Evolutionary conservation across 1,140 invertebrate genomes (phyloP).

Genomic region (Chelonus insularis): DNA sequence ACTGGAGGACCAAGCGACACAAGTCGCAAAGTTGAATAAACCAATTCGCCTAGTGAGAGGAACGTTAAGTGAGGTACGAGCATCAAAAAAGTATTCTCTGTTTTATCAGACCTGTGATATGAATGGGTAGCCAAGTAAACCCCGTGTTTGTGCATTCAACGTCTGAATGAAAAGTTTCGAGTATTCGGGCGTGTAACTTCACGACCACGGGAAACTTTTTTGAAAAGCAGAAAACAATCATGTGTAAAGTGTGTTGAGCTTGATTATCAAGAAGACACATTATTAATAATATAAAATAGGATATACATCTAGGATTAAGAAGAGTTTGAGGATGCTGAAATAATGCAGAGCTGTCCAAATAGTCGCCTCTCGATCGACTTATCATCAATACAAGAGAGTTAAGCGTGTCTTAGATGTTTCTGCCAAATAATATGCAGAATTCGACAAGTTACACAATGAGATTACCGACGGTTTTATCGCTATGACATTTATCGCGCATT

Average conservation of each 20-base stretch:
- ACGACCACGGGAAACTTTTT: slow-evolving; percentile 10
- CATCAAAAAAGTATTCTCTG: slow-evolving; percentile 37
- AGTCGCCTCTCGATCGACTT: slow-evolving; percentile 8
- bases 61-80: slow-evolving; percentile 15
- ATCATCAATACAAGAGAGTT: not conserved
- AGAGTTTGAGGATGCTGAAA: not conserved
- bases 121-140: slow-evolving; percentile 31
- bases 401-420: not conserved
- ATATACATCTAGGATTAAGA: not conserved
- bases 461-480: slow-evolving; percentile 16
- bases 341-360: not conserved
- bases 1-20: slow-evolving; percentile 28
- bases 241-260: slow-evolving; percentile 27
- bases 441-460: slow-evolving; percentile 12
- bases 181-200: not conserved
- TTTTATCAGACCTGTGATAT: slow-evolving; percentile 53
- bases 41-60: slow-evolving; percentile 8
- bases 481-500: slow-evolving; percentile 5
- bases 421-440: not conserved
- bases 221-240: slow-evolving; percentile 49
- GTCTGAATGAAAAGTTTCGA: not conserved
- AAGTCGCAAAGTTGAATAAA: slow-evolving; percentile 12
- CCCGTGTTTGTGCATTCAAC: not conserved
- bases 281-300: not conserved
- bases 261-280: not conserved